A percentile compares a stretch with the other conserved stretches of the same genome.
These are phyloP conservation scores for Sturmia bella DNA, from an alignment of 2,888 invertebrate species.

Conservation along the genomic window DNA sequence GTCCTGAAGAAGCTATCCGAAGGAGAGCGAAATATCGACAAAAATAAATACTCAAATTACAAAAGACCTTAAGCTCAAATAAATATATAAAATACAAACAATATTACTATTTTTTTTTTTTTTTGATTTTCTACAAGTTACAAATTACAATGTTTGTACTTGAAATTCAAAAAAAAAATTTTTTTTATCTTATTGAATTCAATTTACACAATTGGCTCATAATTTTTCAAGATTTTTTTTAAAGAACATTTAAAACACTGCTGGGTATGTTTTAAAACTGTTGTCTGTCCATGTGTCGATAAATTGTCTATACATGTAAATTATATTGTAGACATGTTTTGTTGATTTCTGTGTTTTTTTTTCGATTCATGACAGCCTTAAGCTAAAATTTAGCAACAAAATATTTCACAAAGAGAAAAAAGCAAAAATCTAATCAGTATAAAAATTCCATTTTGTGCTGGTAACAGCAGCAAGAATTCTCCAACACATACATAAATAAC, in stretches of 20 bases:
- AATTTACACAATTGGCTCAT: too few relatives aligned
- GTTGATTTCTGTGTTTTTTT: conserved; percentile 44
- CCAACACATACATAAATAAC: conserved; percentile 1
- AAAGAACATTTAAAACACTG: neutral
- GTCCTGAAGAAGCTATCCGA: too few relatives aligned
- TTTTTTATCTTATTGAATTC: too few relatives aligned
- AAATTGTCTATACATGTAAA: conserved; percentile 47
- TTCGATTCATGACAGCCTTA: conserved; percentile 63
- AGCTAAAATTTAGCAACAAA: conserved; percentile 58
- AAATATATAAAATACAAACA: too few relatives aligned
- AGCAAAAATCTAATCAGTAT: conserved; percentile 53
- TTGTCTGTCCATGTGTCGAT: conserved; percentile 14
- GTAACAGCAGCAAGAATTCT: conserved; percentile 35
- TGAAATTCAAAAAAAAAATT: too few relatives aligned
- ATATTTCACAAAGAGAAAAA: conserved; percentile 5
- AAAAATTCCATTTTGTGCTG: conserved; percentile 52
- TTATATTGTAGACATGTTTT: conserved; percentile 53
- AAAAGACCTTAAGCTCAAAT: too few relatives aligned
- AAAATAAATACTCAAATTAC: too few relatives aligned
- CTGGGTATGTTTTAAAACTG: neutral
- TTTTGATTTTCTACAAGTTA: too few relatives aligned
- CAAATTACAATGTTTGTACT: too few relatives aligned
- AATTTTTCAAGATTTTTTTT: too few relatives aligned
- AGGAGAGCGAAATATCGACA: too few relatives aligned
- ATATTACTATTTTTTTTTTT: too few relatives aligned